Percentiles rank a stretch among this genome's conserved stretches.
Evolutionary conservation across 2,113 vertebrate species (phyloP).

Genomic region (Semnornis frantzii): DNA sequence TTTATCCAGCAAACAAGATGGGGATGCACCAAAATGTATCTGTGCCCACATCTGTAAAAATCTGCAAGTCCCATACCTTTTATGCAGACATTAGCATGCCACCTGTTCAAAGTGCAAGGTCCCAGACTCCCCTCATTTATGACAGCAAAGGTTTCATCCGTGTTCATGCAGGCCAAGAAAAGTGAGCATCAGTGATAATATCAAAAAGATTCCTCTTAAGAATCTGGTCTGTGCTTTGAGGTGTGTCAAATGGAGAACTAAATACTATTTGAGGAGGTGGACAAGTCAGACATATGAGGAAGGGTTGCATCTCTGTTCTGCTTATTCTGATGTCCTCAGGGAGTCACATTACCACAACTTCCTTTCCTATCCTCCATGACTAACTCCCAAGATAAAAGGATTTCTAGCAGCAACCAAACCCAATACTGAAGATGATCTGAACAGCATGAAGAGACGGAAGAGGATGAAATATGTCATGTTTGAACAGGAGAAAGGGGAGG

Average conservation of each 20-base stretch:
- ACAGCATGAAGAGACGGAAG: not conserved
- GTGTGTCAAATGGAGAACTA: not conserved
- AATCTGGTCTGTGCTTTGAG: not conserved
- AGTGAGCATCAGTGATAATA: not conserved
- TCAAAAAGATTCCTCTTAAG: not conserved
- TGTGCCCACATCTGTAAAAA: fast-evolving
- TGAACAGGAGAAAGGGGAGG: not conserved
- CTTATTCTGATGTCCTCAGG: not conserved
- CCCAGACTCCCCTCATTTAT: not conserved
- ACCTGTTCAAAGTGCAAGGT: not conserved
- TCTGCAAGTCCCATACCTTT: not conserved
- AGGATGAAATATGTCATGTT: not conserved
- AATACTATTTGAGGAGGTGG: not conserved
- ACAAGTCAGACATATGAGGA: not conserved
- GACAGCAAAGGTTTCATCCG: not conserved
- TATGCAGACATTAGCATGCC: not conserved
- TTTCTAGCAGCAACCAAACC: not conserved
- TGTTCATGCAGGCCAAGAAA: not conserved
- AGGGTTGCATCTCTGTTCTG: not conserved
- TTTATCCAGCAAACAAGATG: not conserved
- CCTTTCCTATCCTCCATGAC: not conserved
- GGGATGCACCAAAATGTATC: not conserved
- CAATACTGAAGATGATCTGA: not conserved
- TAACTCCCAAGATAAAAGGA: not conserved
- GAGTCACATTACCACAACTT: not conserved